These are phyloP conservation scores for Phalloptychus januarius DNA, from an alignment of 2,797 vertebrate species.

Conservation along the genomic window DNA sequence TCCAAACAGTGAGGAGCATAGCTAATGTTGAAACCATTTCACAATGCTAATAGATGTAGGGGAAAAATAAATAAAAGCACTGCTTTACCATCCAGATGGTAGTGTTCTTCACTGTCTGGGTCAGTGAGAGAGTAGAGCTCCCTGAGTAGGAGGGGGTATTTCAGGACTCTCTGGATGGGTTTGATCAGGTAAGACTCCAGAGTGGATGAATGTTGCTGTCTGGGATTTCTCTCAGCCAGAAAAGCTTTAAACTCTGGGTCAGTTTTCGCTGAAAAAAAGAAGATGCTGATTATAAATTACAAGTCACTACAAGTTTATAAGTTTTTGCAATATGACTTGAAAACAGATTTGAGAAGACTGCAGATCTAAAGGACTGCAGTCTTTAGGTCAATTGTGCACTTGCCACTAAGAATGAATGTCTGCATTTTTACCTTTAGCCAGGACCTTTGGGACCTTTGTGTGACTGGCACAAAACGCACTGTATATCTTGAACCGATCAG, in stretches of 20 bases:
- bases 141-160: conserved; percentile 92
- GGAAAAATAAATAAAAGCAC: neutral
- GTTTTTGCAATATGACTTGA: too few species aligned
- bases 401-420: neutral
- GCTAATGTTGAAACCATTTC: neutral
- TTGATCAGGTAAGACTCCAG: conserved; percentile 99
- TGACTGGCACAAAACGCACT: conserved; percentile 99
- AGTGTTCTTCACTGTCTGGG: conserved; percentile 94
- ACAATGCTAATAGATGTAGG: neutral
- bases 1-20: neutral
- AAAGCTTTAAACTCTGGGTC: conserved; percentile 94
- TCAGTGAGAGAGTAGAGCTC: conserved; percentile 93
- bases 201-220: conserved; percentile 92
- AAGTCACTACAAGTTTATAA: too few species aligned
- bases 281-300: too few species aligned
- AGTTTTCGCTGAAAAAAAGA: conserved; percentile 84
- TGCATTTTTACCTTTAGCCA: conserved; percentile 89
- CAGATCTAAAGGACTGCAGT: neutral
- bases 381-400: neutral
- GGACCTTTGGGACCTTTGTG: conserved; percentile 96
- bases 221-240: conserved; percentile 92
- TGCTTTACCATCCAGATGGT: conserved; percentile 90
- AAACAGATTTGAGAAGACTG: neutral
- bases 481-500: conserved; percentile 98
- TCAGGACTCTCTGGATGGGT: conserved; percentile 96